Evolutionary conservation across 2,113 vertebrate species (phyloP).

Genomic region (Cebidichthys violaceus): DNA sequence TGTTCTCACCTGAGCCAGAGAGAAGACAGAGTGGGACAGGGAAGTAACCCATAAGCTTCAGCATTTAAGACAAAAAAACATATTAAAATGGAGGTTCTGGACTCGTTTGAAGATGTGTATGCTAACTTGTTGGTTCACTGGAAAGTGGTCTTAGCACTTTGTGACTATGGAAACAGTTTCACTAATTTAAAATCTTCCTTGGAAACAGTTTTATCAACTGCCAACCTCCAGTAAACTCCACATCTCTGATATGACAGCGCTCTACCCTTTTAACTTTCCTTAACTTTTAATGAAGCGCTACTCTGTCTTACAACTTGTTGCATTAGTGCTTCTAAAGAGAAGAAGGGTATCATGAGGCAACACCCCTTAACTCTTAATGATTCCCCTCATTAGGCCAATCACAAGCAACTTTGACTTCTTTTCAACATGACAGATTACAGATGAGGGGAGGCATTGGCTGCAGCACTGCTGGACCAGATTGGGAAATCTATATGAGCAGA

Average conservation of each 20-base stretch:
- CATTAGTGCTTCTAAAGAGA: background rate
- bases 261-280: background rate
- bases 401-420: conserved; percentile 63
- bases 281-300: background rate
- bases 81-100: background rate
- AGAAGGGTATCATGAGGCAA: conserved; percentile 38
- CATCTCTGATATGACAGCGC: background rate
- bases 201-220: too few relatives aligned
- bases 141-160: background rate
- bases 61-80: background rate
- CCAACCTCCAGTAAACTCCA: too few relatives aligned
- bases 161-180: background rate
- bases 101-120: background rate
- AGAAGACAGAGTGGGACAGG: background rate
- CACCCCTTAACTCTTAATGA: conserved; percentile 64
- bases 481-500: conserved; percentile 73
- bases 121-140: background rate
- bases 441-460: conserved; percentile 51
- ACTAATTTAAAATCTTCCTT: background rate
- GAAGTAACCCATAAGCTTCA: background rate
- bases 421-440: conserved; percentile 65
- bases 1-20: background rate
- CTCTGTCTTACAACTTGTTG: background rate
- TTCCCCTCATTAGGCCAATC: conserved; percentile 68
- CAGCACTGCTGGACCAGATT: conserved; percentile 44